Conservation (phyloP, 2,797 vertebrate species). For the Macroramphosus scolopax region DNA sequence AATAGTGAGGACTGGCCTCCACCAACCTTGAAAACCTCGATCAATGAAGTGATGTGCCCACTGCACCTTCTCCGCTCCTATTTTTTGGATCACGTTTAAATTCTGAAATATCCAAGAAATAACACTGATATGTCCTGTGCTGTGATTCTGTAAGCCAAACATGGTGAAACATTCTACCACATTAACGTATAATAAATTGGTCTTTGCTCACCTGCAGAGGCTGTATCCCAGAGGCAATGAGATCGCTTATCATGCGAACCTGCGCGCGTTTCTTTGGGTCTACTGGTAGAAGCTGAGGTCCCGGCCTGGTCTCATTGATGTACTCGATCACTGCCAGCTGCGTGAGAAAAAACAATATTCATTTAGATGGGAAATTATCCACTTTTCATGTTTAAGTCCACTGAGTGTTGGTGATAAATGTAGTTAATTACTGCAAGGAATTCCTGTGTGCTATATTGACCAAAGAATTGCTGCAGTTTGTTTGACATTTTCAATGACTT, state of each 20-base stretch:
- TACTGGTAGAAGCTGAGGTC: slow-evolving; percentile 83
- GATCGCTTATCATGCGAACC: slow-evolving; percentile 89
- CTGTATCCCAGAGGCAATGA: slow-evolving; percentile 90
- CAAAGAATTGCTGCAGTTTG: too few species aligned
- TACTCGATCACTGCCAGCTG: slow-evolving; percentile 97
- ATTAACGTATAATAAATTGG: too few species aligned
- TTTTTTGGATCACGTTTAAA: slow-evolving; percentile 81
- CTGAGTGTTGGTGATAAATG: too few species aligned
- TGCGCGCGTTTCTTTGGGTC: slow-evolving; percentile 87
- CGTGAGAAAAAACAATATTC: background rate
- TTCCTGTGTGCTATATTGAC: too few species aligned
- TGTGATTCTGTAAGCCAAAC: too few species aligned
- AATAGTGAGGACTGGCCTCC: background rate
- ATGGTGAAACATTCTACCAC: too few species aligned
- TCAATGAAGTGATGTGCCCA: slow-evolving; percentile 89
- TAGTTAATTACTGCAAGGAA: too few species aligned
- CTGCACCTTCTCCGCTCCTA: slow-evolving; percentile 82
- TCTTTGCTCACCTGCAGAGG: slow-evolving; percentile 91
- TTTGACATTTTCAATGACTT: too few species aligned
- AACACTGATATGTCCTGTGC: background rate
- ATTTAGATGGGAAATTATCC: too few species aligned
- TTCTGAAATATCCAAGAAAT: slow-evolving; percentile 78
- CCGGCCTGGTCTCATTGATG: slow-evolving; percentile 89
- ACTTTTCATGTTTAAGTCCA: too few species aligned
- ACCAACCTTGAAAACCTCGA: slow-evolving; percentile 86